A percentile compares a stretch with the other conserved stretches of the same genome.
These are phyloP conservation scores for Crotalus horridus DNA, from an alignment of 2,113 vertebrate genomes.

Conservation along the genomic window DNA sequence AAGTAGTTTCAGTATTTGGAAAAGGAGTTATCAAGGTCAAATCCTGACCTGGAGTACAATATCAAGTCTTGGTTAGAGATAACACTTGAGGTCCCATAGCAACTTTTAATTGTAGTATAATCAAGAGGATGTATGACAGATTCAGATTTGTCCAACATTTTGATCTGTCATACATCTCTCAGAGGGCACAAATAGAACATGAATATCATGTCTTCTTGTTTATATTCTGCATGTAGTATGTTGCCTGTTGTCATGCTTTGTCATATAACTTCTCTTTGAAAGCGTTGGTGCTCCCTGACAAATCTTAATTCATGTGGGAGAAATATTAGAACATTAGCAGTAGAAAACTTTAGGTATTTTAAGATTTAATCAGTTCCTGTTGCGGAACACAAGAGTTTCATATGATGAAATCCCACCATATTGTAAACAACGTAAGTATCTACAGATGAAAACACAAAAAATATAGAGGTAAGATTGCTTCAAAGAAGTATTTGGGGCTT, in stretches of 20 bases:
- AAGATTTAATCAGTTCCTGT: background rate
- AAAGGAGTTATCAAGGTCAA: background rate
- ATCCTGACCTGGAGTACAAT: background rate
- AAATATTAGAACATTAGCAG: background rate
- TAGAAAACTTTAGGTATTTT: background rate
- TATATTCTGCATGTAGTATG: background rate
- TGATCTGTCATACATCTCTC: background rate
- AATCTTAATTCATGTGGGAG: background rate
- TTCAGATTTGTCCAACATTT: background rate
- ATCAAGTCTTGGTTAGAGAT: background rate
- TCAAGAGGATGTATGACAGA: background rate
- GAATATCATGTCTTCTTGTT: background rate
- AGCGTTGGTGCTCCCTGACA: background rate
- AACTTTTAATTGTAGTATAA: background rate
- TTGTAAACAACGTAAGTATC: background rate
- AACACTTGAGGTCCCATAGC: background rate
- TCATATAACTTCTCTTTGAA: background rate
- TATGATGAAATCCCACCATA: background rate
- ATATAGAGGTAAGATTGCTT: background rate
- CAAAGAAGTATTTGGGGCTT: background rate
- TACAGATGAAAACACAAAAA: background rate
- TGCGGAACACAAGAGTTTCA: background rate
- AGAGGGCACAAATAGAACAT: background rate
- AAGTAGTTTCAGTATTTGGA: background rate
- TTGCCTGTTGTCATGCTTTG: background rate